phyloP scores from a whole-genome alignment of 2,797 vertebrate species.

The Scarus forsteni region DNA sequence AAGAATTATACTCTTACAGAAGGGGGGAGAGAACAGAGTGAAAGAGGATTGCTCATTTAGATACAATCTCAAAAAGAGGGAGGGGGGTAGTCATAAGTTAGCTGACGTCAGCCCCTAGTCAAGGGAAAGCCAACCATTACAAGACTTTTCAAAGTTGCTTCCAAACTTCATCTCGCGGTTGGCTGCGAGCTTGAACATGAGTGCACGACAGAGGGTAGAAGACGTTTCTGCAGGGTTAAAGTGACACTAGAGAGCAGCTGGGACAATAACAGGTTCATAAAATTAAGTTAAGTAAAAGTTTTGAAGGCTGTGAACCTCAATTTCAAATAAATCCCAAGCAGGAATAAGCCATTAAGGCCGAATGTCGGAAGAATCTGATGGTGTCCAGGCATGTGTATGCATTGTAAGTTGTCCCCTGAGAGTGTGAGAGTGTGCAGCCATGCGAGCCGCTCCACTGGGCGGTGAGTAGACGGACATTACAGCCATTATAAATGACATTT shows the following conservation, averaged over 20 bases:
- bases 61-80: constrained; percentile 48
- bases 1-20: constrained; percentile 51
- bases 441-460: constrained; percentile 59
- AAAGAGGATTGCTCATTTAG: constrained; percentile 51
- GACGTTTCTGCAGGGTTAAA: constrained; percentile 49
- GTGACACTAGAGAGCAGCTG: constrained; percentile 36
- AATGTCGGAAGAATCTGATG: constrained; percentile 57
- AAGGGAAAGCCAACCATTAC: constrained; percentile 17
- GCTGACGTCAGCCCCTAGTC: constrained; percentile 42
- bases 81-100: constrained; percentile 27
- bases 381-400: constrained; percentile 48
- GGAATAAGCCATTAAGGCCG: constrained; percentile 61
- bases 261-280: constrained; percentile 47
- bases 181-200: neutral
- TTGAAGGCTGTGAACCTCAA: constrained; percentile 36
- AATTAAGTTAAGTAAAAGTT: constrained; percentile 51
- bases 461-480: constrained; percentile 78
- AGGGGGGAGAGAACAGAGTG: constrained; percentile 28
- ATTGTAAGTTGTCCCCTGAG: constrained; percentile 27
- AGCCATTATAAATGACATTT: constrained; percentile 85
- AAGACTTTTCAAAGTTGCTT: constrained; percentile 24
- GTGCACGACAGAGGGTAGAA: constrained; percentile 27
- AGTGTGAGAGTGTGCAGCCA: constrained; percentile 10
- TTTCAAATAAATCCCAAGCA: constrained; percentile 52
- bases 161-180: constrained; percentile 21